These are phyloP conservation scores for Dendroctonus valens DNA, from an alignment of 1,140 invertebrate species.

Conservation along the genomic window DNA sequence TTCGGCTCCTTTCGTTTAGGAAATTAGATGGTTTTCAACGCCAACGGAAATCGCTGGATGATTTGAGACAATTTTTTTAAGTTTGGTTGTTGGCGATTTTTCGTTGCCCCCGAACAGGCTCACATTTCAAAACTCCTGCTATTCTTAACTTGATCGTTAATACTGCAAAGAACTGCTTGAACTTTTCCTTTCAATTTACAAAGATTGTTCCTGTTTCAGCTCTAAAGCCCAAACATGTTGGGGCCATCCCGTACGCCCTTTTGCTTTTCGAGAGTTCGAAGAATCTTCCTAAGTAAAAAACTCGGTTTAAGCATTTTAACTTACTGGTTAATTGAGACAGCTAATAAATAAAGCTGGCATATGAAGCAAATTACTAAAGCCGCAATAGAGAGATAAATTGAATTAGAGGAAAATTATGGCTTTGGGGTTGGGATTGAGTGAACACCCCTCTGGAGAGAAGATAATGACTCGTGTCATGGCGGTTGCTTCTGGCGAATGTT, in stretches of 20 bases:
- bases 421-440: constrained; percentile 11
- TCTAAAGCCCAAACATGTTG: constrained; percentile 93
- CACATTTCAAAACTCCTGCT: too few relatives aligned
- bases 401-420: constrained; percentile 23
- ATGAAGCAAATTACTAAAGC: constrained; percentile 7
- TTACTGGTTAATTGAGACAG: not conserved
- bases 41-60: too few relatives aligned
- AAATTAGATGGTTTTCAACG: too few relatives aligned
- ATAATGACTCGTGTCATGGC: constrained; percentile 29
- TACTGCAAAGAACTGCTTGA: not conserved
- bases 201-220: constrained; percentile 70
- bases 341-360: constrained; percentile 5
- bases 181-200: constrained; percentile 32
- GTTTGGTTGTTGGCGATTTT: too few relatives aligned
- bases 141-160: not conserved
- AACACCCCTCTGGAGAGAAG: constrained; percentile 6
- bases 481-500: constrained; percentile 26
- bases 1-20: too few relatives aligned
- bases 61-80: too few relatives aligned
- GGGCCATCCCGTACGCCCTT: constrained; percentile 90
- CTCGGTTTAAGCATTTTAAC: not conserved
- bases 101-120: too few relatives aligned
- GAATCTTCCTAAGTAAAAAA: constrained; percentile 45
- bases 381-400: constrained; percentile 12
- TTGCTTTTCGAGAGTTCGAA: constrained; percentile 54